These are phyloP conservation scores for Etheostoma perlongum DNA, from an alignment of 2,797 vertebrate genomes.

Conservation along the genomic window DNA sequence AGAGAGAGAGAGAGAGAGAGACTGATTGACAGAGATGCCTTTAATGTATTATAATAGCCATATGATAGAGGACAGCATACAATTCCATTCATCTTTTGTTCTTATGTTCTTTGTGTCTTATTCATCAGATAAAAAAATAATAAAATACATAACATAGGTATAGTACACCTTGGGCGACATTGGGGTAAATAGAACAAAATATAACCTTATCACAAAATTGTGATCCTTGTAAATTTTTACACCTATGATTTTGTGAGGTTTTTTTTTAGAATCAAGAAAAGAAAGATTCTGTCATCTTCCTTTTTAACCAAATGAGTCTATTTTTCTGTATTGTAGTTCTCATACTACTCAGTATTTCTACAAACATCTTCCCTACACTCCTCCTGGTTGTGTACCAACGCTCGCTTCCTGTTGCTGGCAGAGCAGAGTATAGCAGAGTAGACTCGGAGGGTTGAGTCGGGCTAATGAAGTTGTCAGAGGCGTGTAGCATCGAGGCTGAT, in stretches of 20 bases:
- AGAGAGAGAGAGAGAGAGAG: background rate
- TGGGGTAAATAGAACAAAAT: constrained; percentile 77
- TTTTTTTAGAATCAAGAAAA: constrained; percentile 50
- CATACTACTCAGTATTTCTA: constrained; percentile 1
- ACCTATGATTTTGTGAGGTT: constrained; percentile 77
- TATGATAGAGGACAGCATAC: constrained; percentile 67
- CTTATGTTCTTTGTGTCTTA: constrained; percentile 81
- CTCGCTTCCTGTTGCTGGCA: constrained; percentile 81
- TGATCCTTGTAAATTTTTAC: constrained; percentile 84
- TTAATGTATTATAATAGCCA: constrained; percentile 70
- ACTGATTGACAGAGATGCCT: constrained; percentile 64
- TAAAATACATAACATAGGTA: constrained; percentile 86
- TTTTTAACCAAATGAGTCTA: constrained; percentile 3
- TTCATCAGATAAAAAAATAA: constrained; percentile 92
- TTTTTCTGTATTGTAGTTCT: constrained; percentile 37
- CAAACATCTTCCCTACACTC: constrained; percentile 3
- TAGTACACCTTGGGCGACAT: constrained; percentile 85
- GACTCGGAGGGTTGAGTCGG: constrained; percentile 75
- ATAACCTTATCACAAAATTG: constrained; percentile 48
- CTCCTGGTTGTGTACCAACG: constrained; percentile 48
- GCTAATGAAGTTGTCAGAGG: constrained; percentile 98
- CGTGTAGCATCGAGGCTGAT: constrained; percentile 86
- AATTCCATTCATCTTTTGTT: constrained; percentile 83
- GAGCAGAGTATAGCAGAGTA: constrained; percentile 75
- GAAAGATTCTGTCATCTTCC: background rate